Conservation (phyloP, 2,113 vertebrate genomes). For the Microcebus jonahi region DNA sequence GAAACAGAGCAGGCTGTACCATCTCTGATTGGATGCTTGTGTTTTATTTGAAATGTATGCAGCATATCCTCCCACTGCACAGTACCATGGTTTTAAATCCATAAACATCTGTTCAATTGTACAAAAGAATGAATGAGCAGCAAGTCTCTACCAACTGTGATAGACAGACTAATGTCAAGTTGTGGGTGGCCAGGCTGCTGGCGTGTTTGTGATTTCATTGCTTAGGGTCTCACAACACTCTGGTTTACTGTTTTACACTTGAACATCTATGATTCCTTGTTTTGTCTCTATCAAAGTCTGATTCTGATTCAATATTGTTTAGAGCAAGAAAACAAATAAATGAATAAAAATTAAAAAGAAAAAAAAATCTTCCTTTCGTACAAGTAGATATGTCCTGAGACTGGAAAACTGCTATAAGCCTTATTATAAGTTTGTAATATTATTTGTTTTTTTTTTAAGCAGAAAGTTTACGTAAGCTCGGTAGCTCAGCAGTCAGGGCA, state of each 20-base stretch:
- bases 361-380: not conserved
- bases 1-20: not conserved
- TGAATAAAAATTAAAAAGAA: not conserved
- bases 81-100: not conserved
- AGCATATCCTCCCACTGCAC: not conserved
- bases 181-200: too few species aligned
- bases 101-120: not conserved
- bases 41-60: constrained; percentile 9
- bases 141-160: not conserved
- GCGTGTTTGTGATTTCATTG: not conserved
- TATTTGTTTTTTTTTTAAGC: not conserved
- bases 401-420: not conserved
- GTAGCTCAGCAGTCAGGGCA: not conserved
- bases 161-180: not conserved
- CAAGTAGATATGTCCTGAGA: not conserved
- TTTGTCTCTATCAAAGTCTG: not conserved
- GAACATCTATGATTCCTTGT: not conserved
- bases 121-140: not conserved
- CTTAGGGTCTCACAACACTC: not conserved
- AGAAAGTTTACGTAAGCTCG: not conserved
- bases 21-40: not conserved
- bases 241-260: not conserved
- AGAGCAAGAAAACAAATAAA: not conserved
- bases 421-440: not conserved
- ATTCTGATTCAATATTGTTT: constrained; percentile 8